A percentile compares a stretch with the other conserved stretches of the same genome.
These are phyloP conservation scores for Tachypleus tridentatus DNA, from an alignment of 1,140 invertebrate species.

Conservation along the genomic window DNA sequence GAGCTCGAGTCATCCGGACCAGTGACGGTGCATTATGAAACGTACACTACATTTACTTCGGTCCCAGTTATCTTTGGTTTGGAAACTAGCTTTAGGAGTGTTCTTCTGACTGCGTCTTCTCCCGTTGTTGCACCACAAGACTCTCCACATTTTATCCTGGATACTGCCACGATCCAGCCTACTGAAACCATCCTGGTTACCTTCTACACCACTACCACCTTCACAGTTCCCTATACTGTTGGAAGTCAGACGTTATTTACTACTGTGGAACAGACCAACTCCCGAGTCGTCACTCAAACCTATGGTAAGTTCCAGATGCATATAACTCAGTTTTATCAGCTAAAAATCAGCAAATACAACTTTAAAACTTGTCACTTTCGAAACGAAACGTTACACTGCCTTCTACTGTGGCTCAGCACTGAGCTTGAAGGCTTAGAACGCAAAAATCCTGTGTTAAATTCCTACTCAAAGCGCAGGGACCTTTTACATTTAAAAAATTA, in stretches of 20 bases:
- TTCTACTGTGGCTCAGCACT: too few relatives aligned
- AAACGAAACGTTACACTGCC: neutral
- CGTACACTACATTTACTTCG: slow-evolving; percentile 17
- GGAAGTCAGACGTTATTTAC: slow-evolving; percentile 19
- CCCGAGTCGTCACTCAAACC: slow-evolving; percentile 21
- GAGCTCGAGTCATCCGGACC: slow-evolving; percentile 2
- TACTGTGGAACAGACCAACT: slow-evolving; percentile 26
- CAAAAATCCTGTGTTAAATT: too few relatives aligned
- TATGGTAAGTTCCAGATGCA: slow-evolving; percentile 11
- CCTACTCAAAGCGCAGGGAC: too few relatives aligned
- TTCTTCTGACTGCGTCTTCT: slow-evolving; percentile 16
- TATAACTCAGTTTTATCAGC: neutral
- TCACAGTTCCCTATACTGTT: slow-evolving; percentile 24
- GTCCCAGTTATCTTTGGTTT: slow-evolving; percentile 22
- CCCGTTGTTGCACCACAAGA: slow-evolving; percentile 12
- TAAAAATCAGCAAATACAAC: neutral
- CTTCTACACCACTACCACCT: slow-evolving; percentile 26
- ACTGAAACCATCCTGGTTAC: slow-evolving; percentile 18
- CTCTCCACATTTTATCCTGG: slow-evolving; percentile 5
- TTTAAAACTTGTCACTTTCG: neutral
- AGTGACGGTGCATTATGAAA: slow-evolving; percentile 16
- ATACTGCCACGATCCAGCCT: slow-evolving; percentile 3
- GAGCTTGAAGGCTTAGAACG: too few relatives aligned
- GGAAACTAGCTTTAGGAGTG: slow-evolving; percentile 20
- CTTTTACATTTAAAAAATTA: too few relatives aligned